Base-by-base conservation (phyloP, 1,140 invertebrate species). In the Cotesia chilonis region DNA sequence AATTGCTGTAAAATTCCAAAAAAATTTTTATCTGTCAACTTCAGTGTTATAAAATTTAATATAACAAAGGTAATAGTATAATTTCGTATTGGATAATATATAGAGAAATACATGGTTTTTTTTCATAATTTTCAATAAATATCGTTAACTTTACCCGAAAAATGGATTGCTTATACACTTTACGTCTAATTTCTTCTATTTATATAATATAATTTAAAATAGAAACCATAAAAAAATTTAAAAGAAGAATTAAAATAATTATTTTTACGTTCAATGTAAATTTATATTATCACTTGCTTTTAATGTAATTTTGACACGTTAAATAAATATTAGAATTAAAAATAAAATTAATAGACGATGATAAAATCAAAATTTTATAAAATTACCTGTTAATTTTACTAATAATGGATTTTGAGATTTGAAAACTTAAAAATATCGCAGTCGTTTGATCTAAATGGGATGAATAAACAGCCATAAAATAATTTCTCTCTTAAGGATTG, bases 71-170 rank as follows among this genome's bases (percentile, higher is more conserved):
- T 54, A 71, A 71, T 65, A 65, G 70, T 71, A 71, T 63, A 71
- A 59, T 71, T 71, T 5, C 10, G 10, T 47, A 47, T 9, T 47
- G 6, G 41, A 9, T 47, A 63, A 36, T 66, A 71, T 71, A 71
- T 71, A 71, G 51, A 71, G 70, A 71, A 71, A 71, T 71, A 71
- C 66, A 71, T 64, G 37, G 17, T 71, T 61, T 71, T 71, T 71
- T 61, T 71, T 71, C 66, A 47, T 57, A 71, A 71, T 66, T 52
- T 71, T 63, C 70, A 71, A 65, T 71, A 71, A 71, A 71, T 71
- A 71, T 66, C 28, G 36, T 36, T 71, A 52, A 51, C 64, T 64
- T 71, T 65, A 66, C 10, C 35, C 52, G 64, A 17, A 14, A 66
- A 51, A 66, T 20, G n/a, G 9, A 52, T 52, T n/a, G 28, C 38